These are phyloP conservation scores for Cylloceria caligata DNA, from an alignment of 2,888 invertebrate genomes.

Conservation along the genomic window DNA sequence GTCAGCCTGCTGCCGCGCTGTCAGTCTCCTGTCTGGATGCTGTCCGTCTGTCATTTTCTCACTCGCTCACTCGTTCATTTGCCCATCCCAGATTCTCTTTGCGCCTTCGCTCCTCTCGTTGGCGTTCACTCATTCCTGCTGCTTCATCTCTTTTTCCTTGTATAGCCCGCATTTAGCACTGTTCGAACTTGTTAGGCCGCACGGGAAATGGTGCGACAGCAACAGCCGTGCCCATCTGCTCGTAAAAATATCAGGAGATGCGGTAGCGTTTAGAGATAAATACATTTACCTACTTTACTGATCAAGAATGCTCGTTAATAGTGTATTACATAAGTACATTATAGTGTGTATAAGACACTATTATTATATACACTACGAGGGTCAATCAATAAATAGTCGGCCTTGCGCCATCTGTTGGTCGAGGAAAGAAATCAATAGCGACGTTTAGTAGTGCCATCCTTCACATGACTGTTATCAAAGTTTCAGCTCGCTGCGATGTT, in stretches of 20 bases:
- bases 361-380: too few species aligned
- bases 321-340: too few species aligned
- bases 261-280: too few species aligned
- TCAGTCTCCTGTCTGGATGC: slow-evolving; percentile 86
- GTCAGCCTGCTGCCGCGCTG: slow-evolving; percentile 85
- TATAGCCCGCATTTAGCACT: slow-evolving; percentile 55
- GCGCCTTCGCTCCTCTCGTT: slow-evolving; percentile 45
- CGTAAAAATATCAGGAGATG: slow-evolving; percentile 58
- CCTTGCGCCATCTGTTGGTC: too few species aligned
- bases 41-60: slow-evolving; percentile 80
- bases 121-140: slow-evolving; percentile 57
- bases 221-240: slow-evolving; percentile 67
- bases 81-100: slow-evolving; percentile 68
- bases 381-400: too few species aligned
- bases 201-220: slow-evolving; percentile 69
- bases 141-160: slow-evolving; percentile 46
- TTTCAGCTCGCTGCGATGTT: too few species aligned
- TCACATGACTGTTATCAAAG: too few species aligned
- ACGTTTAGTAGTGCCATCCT: too few species aligned
- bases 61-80: slow-evolving; percentile 75
- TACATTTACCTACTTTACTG: too few species aligned
- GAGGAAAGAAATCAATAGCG: too few species aligned
- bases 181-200: slow-evolving; percentile 36
- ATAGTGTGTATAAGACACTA: too few species aligned
- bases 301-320: too few species aligned